Evolutionary conservation across 2,113 vertebrate species (phyloP), one percentile per base, ranked within the genome.

Genomic region (Salvator merianae): DNA sequence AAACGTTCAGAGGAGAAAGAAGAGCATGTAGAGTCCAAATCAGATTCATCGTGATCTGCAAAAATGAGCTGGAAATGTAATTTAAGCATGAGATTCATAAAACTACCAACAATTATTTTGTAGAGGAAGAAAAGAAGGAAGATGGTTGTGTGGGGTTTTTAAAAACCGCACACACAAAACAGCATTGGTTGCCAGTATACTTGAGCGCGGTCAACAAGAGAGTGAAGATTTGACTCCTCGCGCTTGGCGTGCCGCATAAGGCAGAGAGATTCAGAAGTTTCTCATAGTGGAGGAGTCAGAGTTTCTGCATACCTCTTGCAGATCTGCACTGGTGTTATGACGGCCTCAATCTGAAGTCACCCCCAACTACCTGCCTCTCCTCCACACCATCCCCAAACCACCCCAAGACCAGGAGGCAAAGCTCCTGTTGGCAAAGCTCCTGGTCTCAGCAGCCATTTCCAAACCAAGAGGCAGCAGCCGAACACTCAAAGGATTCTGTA

Each of bases 381-480:
- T 47, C 59, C 53, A 65, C 62, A 22, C 62, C 20, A 6, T 28
- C 26, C 77, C 55, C 30, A 84, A 84, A 84, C 86, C 76, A 89
- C 36, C 26, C 0, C 82, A 65, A 14, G 40, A 71, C 55, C 14
- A 86, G 30, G 0, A 84, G 84, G 55, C 55, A 59, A 59, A 59
- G 55, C 55, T 20, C 16, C 79, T 69, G 68, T 79, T 83, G 72
- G 55, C 55, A 59, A 59, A 59, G 55, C 55, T 20, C 16, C 79
- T 69, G 68, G 76, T 0, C 0, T 82, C 89, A 92, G 87, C 86
- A 89, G 88, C 86, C 88, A 59, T 87, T 90, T 90, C 84, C 88
- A 90, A 83, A 88, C 88, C 91, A 92, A 94, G 92, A 93, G 87
- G 85, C 90, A 93, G 81, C 77, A 77, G 88, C 85, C 84, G 16